Evolutionary conservation across 2,888 invertebrate genomes (phyloP), one percentile per base, ranked within the genome.

Genomic region (Holacanthella duospinosa): DNA sequence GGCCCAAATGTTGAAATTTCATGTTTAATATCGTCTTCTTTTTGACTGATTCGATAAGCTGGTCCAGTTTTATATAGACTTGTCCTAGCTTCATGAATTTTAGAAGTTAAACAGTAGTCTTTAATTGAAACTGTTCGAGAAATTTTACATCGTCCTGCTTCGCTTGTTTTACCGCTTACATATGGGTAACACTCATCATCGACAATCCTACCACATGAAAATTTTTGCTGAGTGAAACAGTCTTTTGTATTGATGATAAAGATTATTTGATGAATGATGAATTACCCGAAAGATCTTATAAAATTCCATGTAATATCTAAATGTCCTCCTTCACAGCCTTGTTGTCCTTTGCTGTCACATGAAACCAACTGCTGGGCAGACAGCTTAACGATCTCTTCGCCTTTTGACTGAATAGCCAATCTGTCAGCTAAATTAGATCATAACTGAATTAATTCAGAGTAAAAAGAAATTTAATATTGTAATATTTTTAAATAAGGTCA

Each of bases 261-360:
- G n/a, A n/a, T n/a, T n/a, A n/a, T n/a, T n/a, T n/a, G n/a, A n/a
- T n/a, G n/a, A n/a, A n/a, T 53, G 29, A 21, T 29, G 71, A n/a
- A 76, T 68, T 73, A 82, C 82, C 82, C 82, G 62, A 84, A 84
- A 77, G 84, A 86, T 66, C 87, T 82, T 64, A 93, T 82, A 78
- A 84, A 95, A 77, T 87, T 86, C 96, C 95, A 96, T 0, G 94
- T 94, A 61, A 87, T 82, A 75, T 95, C 94, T 68, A 95, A 81
- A 75, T 91, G 85, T 0, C 95, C 96, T 0, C 94, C 94, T 43
- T 82, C 79, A 76, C 96, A 96, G 2, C 67, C 67, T 66, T 81
- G 82, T 74, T 90, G 89, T 53, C 85, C 83, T 65, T 82, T 82
- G 59, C 82, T 82, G 76, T 89, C 88, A 76, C 96, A 96, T 0